Evolutionary conservation across 2,888 invertebrate genomes (phyloP), one percentile per base, ranked within the genome.

Genomic region (Erpobdella octoculata): DNA sequence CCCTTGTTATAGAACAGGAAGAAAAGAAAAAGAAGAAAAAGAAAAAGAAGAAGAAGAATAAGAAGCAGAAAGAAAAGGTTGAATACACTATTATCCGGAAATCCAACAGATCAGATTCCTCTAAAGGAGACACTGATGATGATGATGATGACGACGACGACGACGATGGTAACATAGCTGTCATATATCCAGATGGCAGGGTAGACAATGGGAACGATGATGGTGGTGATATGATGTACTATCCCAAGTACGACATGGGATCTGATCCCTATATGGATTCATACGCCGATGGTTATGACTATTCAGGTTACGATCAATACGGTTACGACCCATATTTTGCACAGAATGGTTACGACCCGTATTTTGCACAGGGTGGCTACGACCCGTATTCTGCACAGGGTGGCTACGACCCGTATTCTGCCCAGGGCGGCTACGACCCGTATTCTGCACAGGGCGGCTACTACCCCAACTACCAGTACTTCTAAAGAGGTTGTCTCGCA

Each of bases 191-290:
- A 15, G 62, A 62, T n/a, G 62, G 61, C 25, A 31, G n/a, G 77
- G 78, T 78, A 79, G 33, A 75, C 73, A 5, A 78, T 74, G 70
- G 78, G 78, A 53, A 74, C 71, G 73, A 78, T 75, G 9, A 76
- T 75, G 5, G 78, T 78, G 73, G 75, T 78, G 37, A 79, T 73
- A 78, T 74, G 8, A 9, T 21, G 21, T 53, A 53, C 8, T 21
- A 25, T 6, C 53, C 53, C 6, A 25, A 53, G 21, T 53, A 53
- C 15, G 53, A 53, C 8, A 25, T 53, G 8, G 53, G 53, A 28
- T 21, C 9, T 9, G 53, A 53, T 53, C 53, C 53, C 9, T 53
- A 53, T 28, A 28, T 8, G 2, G 53, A 28, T 15, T 21, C 21
- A n/a, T 25, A 25, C 21, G 15, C 21, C n/a, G 1, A 21, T 53